Evolutionary conservation across 2,797 vertebrate species (phyloP).

Genomic region (Micrastur ruficollis): DNA sequence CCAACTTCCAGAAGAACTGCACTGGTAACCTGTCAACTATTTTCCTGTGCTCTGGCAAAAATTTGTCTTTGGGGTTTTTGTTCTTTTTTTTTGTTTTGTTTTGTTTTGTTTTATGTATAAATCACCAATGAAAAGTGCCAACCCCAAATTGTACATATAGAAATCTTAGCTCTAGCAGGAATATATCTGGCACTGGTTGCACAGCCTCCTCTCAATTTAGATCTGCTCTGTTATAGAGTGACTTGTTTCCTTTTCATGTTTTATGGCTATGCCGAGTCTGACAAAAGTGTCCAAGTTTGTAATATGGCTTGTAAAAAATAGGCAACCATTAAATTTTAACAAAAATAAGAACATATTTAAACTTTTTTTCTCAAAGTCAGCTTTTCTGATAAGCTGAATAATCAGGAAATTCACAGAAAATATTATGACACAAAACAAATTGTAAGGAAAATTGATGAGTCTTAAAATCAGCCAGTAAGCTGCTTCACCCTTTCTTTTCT

Average conservation of each 20-base stretch:
- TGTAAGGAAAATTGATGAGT: not conserved
- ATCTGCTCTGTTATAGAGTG: not conserved
- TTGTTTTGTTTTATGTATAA: not conserved
- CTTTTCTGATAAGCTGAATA: not conserved
- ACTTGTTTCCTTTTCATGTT: not conserved
- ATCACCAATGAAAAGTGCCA: not conserved
- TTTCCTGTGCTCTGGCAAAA: not conserved
- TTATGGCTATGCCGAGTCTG: not conserved
- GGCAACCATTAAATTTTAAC: not conserved
- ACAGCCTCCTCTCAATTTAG: not conserved
- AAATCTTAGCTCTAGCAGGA: not conserved
- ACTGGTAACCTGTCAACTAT: conserved; percentile 78
- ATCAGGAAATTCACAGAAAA: not conserved
- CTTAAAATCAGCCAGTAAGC: not conserved
- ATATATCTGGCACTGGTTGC: not conserved
- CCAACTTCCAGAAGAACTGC: conserved; percentile 92
- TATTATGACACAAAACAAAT: not conserved
- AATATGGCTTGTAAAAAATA: not conserved
- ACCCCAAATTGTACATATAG: not conserved
- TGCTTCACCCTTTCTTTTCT: not conserved
- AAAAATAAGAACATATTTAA: not conserved
- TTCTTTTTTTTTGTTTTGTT: not conserved
- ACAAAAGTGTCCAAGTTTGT: not conserved
- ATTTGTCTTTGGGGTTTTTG: not conserved
- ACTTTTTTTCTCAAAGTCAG: not conserved